Evolutionary conservation across 2,888 invertebrate species (phyloP).

Genomic region (Hydriomena furcata): DNA sequence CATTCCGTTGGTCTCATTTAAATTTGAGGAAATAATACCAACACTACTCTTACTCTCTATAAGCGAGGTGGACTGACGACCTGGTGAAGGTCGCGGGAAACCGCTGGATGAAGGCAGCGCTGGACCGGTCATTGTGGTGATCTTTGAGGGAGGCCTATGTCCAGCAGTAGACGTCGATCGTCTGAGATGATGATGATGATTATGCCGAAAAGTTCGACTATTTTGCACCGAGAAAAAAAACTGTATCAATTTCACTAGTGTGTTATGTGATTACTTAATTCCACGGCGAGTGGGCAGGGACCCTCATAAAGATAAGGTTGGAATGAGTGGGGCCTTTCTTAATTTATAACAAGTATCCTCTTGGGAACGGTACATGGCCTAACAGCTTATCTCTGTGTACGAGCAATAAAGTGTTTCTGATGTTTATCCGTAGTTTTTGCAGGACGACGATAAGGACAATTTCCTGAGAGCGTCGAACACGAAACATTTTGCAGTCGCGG

Average conservation of each 20-base stretch:
- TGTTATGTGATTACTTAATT: slow-evolving; percentile 74
- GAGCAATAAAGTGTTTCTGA: slow-evolving; percentile 51
- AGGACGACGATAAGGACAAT: slow-evolving; percentile 26
- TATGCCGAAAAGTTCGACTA: neutral
- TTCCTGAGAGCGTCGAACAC: neutral
- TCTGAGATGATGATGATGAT: too few species aligned
- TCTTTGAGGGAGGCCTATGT: too few species aligned
- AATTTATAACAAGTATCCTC: slow-evolving; percentile 70
- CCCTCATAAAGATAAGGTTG: slow-evolving; percentile 74
- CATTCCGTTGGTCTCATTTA: too few species aligned
- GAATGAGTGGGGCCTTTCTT: slow-evolving; percentile 67
- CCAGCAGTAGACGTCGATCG: too few species aligned
- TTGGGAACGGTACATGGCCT: slow-evolving; percentile 44
- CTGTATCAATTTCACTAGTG: slow-evolving; percentile 53
- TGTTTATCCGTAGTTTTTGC: slow-evolving; percentile 49
- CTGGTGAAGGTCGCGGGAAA: too few species aligned
- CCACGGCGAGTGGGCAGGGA: slow-evolving; percentile 68
- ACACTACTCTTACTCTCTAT: too few species aligned
- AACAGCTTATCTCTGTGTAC: slow-evolving; percentile 43
- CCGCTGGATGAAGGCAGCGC: too few species aligned
- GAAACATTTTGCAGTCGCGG: too few species aligned
- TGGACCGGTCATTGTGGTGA: too few species aligned
- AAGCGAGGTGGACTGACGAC: too few species aligned
- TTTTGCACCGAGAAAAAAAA: slow-evolving; percentile 19
- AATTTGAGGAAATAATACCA: too few species aligned